These are phyloP conservation scores for Cerceris ruficornis DNA, from an alignment of 2,888 invertebrate genomes.

Conservation along the genomic window DNA sequence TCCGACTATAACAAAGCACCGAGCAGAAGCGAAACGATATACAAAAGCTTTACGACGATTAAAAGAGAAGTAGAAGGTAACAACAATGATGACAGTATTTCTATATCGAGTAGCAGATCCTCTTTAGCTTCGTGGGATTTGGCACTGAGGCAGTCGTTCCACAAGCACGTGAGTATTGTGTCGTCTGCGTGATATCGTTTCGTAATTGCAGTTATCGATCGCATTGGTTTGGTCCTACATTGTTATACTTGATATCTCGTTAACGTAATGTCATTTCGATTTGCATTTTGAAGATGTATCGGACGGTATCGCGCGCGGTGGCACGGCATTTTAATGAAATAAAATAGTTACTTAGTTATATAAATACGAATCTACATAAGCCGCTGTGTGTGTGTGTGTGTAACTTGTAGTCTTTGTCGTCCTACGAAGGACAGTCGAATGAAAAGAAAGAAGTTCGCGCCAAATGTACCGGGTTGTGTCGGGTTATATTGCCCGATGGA, in stretches of 20 bases:
- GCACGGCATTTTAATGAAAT: not conserved
- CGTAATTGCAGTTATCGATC: too few species aligned
- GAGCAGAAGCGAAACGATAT: slow-evolving; percentile 79
- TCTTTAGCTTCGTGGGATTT: slow-evolving; percentile 85
- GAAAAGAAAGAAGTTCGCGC: slow-evolving; percentile 80
- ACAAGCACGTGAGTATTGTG: slow-evolving; percentile 80
- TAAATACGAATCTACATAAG: slow-evolving; percentile 44
- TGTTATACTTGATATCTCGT: too few species aligned
- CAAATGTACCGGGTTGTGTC: slow-evolving; percentile 85
- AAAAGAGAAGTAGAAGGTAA: slow-evolving; percentile 79
- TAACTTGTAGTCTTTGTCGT: slow-evolving; percentile 80
- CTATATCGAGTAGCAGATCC: slow-evolving; percentile 85
- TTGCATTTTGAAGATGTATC: not conserved
- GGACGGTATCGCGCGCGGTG: not conserved
- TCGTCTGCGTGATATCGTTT: too few species aligned
- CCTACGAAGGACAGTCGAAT: slow-evolving; percentile 80
- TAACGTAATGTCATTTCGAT: not conserved
- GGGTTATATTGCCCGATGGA: slow-evolving; percentile 94
- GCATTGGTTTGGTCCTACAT: not conserved
- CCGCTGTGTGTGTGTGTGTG: slow-evolving; percentile 45
- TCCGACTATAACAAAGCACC: slow-evolving; percentile 81
- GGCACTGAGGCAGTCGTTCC: slow-evolving; percentile 82
- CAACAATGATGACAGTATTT: slow-evolving; percentile 81
- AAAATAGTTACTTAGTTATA: not conserved
- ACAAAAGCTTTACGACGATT: slow-evolving; percentile 80